A percentile compares a stretch with the other conserved stretches of the same genome.
These are phyloP conservation scores for Unio delphinus DNA, from an alignment of 2,888 invertebrate genomes.

Conservation along the genomic window DNA sequence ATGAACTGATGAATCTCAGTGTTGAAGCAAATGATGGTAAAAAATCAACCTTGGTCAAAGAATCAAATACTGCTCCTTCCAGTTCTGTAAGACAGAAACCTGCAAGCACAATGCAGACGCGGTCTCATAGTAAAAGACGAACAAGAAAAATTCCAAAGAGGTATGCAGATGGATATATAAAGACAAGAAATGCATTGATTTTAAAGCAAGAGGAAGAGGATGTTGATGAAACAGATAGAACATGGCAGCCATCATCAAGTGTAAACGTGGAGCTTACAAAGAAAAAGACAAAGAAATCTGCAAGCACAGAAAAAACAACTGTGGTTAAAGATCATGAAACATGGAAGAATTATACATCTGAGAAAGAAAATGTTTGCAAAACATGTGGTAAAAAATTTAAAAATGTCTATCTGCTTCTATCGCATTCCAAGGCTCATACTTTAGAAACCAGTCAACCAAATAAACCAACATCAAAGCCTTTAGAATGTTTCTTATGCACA, in stretches of 20 bases:
- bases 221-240: not conserved
- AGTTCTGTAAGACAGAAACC: not conserved
- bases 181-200: too few species aligned
- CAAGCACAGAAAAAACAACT: not conserved
- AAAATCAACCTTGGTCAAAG: not conserved
- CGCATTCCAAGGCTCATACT: too few species aligned
- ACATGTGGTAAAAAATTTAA: constrained; percentile 4
- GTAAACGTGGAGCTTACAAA: not conserved
- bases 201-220: too few species aligned
- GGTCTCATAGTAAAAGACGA: too few species aligned
- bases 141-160: too few species aligned
- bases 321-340: constrained; percentile 5
- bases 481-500: too few species aligned
- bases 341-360: constrained; percentile 5
- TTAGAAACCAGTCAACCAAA: too few species aligned
- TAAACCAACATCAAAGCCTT: too few species aligned
- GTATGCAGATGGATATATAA: too few species aligned
- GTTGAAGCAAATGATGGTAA: not conserved
- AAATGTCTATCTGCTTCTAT: too few species aligned
- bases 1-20: not conserved
- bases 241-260: constrained; percentile 10
- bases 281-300: not conserved
- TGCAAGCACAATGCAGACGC: too few species aligned
- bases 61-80: not conserved
- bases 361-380: constrained; percentile 7